These are phyloP conservation scores for Lithosia quadra DNA, from an alignment of 2,888 invertebrate species.

Conservation along the genomic window DNA sequence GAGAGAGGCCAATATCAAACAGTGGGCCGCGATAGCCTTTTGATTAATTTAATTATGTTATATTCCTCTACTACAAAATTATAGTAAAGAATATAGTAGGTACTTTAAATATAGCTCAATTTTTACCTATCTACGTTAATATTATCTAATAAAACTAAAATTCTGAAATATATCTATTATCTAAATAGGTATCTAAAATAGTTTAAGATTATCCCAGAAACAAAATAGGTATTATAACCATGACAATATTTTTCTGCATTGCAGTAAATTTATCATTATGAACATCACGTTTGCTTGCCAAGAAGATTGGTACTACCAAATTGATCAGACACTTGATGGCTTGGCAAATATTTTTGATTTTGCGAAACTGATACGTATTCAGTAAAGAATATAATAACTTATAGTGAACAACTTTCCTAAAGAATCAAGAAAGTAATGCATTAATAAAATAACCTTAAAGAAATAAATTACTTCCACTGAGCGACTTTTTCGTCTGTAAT, in stretches of 20 bases:
- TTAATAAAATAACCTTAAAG: background rate
- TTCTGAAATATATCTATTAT: too few relatives aligned
- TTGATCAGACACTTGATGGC: background rate
- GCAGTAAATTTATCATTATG: slow-evolving; percentile 1
- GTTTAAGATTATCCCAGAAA: background rate
- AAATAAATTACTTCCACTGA: slow-evolving; percentile 23
- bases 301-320: background rate
- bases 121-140: too few relatives aligned
- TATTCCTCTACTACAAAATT: too few relatives aligned
- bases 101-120: too few relatives aligned
- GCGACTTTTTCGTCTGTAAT: slow-evolving; percentile 61
- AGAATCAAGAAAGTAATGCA: background rate
- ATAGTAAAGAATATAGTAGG: background rate
- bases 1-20: too few relatives aligned
- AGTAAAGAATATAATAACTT: background rate
- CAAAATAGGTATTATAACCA: background rate
- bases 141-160: too few relatives aligned
- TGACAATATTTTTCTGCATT: background rate
- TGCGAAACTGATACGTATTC: too few relatives aligned
- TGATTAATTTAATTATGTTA: too few relatives aligned
- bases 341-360: background rate
- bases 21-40: too few relatives aligned
- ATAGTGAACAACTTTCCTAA: background rate
- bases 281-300: slow-evolving; percentile 4
- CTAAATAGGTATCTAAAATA: too few relatives aligned